phyloP scores from a whole-genome alignment of 2,888 invertebrate species.

The Osedax fenrisi region DNA sequence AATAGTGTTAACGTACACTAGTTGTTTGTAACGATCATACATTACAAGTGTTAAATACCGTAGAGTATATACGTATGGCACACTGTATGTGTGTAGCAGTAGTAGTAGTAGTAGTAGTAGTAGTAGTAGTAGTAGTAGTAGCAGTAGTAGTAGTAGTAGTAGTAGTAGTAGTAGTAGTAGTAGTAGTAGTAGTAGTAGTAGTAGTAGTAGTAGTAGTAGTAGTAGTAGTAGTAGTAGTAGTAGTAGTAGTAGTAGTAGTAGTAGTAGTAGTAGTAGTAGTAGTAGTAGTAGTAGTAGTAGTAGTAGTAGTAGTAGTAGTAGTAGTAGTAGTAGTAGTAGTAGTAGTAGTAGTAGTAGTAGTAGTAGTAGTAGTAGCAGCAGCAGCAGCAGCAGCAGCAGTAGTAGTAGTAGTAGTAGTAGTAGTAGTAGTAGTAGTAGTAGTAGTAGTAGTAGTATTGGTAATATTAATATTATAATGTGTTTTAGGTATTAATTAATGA shows the following conservation, averaged over 20 bases:
- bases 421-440: constrained; percentile 28
- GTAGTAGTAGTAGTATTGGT: too few species aligned
- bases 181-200: constrained; percentile 29
- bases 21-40: too few species aligned
- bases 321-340: constrained; percentile 28
- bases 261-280: constrained; percentile 22
- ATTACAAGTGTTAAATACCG: too few species aligned
- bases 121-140: constrained; percentile 29
- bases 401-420: constrained; percentile 24
- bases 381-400: constrained; percentile 13
- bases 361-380: constrained; percentile 25
- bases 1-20: too few species aligned
- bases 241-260: constrained; percentile 7
- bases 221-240: constrained; percentile 17
- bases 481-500: too few species aligned
- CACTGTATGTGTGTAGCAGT: too few species aligned
- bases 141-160: constrained; percentile 26
- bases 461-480: too few species aligned
- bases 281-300: constrained; percentile 28
- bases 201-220: constrained; percentile 30
- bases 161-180: constrained; percentile 28
- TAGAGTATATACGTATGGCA: too few species aligned
- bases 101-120: constrained; percentile 29
- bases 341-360: constrained; percentile 28
- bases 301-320: constrained; percentile 24